Evolutionary conservation across 2,113 vertebrate genomes (phyloP), one percentile per base, ranked within the genome.

Genomic region (Heterotilapia buettikoferi): DNA sequence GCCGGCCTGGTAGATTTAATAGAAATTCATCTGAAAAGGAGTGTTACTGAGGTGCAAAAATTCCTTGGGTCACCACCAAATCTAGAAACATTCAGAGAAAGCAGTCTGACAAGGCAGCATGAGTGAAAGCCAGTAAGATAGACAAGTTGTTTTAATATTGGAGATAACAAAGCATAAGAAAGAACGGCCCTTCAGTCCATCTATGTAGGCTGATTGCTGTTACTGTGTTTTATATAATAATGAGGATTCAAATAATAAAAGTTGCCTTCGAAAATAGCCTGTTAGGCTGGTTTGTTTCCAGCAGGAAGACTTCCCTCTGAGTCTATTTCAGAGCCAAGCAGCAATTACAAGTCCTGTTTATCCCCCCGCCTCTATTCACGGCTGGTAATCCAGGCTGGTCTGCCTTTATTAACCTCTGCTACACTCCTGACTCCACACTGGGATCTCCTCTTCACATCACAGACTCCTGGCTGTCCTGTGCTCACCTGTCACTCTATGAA

Each of bases 301-400:
- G 14, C 6, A 47, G 38, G 71, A 76, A 86, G 54, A 86, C 88
- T 86, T 92, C 45, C 45, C 71, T 85, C 57, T 79, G 33, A 81
- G 83, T 91, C 86, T 91, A 59, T 90, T 93, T 93, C 83, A 85
- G 87, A 92, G 80, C 61, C 84, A 87, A 84, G 73, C 86, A 89
- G 89, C 92, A 94, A 90, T 92, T 94, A 90, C 63, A 84, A 84
- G 90, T 56, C 79, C 85, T 83, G 88, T 94, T 94, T 92, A 92
- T 86, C 82, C 84, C 82, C 86, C 90, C 52, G 59, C 82, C 85
- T 82, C 88, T 86, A 86, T 92, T 92, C 89, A 84, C 54, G 86
- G 86, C 84, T 82, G 68, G 68, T 93, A 89, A 93, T 93, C 90
- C 92, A 83, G 61, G 29, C 84, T 87, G 71, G 78, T 92, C 76